These are phyloP conservation scores for Hymenopus coronatus DNA, from an alignment of 2,888 invertebrate genomes.

Conservation along the genomic window DNA sequence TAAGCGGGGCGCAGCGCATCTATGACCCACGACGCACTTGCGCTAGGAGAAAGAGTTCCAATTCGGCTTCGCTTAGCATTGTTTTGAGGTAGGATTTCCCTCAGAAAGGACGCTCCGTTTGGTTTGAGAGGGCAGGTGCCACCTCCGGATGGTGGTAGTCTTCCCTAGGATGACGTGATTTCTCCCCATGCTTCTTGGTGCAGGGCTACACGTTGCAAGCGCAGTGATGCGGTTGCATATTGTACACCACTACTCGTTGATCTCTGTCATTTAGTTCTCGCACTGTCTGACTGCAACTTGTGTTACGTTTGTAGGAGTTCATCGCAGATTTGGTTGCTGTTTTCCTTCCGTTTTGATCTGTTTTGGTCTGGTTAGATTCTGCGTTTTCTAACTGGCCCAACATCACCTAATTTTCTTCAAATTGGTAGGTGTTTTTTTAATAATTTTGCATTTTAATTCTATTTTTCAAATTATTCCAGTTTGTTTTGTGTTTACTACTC, in stretches of 20 bases:
- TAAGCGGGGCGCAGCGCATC: neutral
- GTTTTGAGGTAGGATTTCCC: neutral
- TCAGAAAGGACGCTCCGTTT: neutral
- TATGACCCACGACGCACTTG: neutral
- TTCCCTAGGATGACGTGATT: neutral
- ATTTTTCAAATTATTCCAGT: neutral
- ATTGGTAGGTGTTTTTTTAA: conserved; percentile 34
- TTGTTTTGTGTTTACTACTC: conserved; percentile 1
- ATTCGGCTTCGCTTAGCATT: neutral
- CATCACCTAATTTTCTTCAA: conserved; percentile 35
- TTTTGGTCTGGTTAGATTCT: conserved; percentile 36
- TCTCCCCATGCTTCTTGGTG: neutral
- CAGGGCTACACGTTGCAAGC: conserved; percentile 20
- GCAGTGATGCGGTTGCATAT: conserved; percentile 23
- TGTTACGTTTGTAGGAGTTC: conserved; percentile 58
- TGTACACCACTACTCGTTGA: conserved; percentile 2
- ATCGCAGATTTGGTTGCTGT: conserved; percentile 49
- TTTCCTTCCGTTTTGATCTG: conserved; percentile 43
- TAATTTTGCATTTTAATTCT: conserved; percentile 3
- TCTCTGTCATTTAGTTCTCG: conserved; percentile 56
- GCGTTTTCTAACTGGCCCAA: conserved; percentile 34
- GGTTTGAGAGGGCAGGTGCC: neutral
- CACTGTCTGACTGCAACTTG: conserved; percentile 61
- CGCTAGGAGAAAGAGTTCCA: conserved; percentile 20
- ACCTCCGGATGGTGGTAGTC: neutral